A percentile compares a stretch with the other conserved stretches of the same genome.
Evolutionary conservation across 1,140 invertebrate species (phyloP).

Genomic region (Oncopodura yosiiana): DNA sequence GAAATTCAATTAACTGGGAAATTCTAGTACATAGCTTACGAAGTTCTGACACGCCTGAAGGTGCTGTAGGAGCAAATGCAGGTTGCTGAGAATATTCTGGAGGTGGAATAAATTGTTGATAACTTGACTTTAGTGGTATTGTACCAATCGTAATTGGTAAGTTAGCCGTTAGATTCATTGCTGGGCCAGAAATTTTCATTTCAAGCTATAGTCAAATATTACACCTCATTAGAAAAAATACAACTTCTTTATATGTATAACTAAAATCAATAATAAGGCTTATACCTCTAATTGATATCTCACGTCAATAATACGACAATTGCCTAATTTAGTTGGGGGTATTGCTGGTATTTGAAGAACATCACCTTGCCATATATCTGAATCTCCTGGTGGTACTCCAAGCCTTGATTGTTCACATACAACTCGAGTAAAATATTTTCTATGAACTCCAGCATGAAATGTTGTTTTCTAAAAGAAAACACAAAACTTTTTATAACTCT

Average conservation of each 20-base stretch:
- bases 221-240: not conserved
- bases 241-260: not conserved
- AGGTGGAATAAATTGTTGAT: slow-evolving; percentile 12
- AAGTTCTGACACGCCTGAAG: slow-evolving; percentile 11
- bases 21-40: slow-evolving; percentile 13
- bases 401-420: not conserved
- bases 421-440: not conserved
- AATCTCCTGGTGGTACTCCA: slow-evolving; percentile 12
- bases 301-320: slow-evolving; percentile 23
- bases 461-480: slow-evolving; percentile 15
- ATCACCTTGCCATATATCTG: slow-evolving; percentile 19
- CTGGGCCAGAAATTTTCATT: slow-evolving; percentile 8
- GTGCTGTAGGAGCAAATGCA: slow-evolving; percentile 14
- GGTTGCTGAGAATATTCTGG: slow-evolving; percentile 3
- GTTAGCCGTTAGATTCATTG: slow-evolving; percentile 8
- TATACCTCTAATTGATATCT: slow-evolving; percentile 17
- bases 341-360: slow-evolving; percentile 17
- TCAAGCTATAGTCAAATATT: slow-evolving; percentile 12
- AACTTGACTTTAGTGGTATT: slow-evolving; percentile 13
- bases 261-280: not conserved
- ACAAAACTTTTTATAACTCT: not conserved
- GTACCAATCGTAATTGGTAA: slow-evolving; percentile 23
- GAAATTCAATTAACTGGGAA: not conserved
- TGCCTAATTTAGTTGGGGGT: slow-evolving; percentile 20
- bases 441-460: slow-evolving; percentile 17